Conservation (phyloP, 2,113 vertebrate species). For the Amphiprion percula region DNA sequence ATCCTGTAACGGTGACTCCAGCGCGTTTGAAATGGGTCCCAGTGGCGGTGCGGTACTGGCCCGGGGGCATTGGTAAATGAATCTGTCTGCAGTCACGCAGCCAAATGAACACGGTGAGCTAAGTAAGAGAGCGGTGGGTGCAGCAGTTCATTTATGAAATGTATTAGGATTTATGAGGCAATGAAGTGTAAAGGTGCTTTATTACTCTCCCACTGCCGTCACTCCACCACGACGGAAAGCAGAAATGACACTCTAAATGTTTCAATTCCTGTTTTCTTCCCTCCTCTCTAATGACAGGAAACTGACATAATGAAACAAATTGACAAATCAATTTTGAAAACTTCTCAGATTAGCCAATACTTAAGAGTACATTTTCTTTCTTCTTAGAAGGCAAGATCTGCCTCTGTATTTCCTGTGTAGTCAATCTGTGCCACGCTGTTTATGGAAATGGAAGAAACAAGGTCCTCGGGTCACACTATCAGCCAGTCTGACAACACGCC, state of each 20-base stretch:
- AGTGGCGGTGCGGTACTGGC: slow-evolving; percentile 43
- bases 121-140: slow-evolving; percentile 60
- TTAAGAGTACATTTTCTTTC: slow-evolving; percentile 14
- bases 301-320: slow-evolving; percentile 41
- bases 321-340: slow-evolving; percentile 40
- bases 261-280: slow-evolving; percentile 61
- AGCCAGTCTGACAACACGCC: not conserved
- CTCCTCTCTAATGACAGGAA: slow-evolving; percentile 53
- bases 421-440: not conserved
- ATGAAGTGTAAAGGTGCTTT: slow-evolving; percentile 76
- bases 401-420: not conserved
- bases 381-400: not conserved
- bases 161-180: slow-evolving; percentile 83
- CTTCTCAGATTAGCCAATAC: not conserved
- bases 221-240: slow-evolving; percentile 62
- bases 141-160: slow-evolving; percentile 78
- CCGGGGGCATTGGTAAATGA: slow-evolving; percentile 67
- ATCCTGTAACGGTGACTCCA: slow-evolving; percentile 64
- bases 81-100: slow-evolving; percentile 68
- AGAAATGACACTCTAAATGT: slow-evolving; percentile 67
- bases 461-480: not conserved
- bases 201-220: slow-evolving; percentile 69
- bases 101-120: slow-evolving; percentile 68
- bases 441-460: not conserved
- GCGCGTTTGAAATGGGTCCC: slow-evolving; percentile 65